Evolutionary conservation across 23 tunicate species (phyloP), one percentile per base, ranked within the genome.

Genomic region (Phallusia fumigata): DNA sequence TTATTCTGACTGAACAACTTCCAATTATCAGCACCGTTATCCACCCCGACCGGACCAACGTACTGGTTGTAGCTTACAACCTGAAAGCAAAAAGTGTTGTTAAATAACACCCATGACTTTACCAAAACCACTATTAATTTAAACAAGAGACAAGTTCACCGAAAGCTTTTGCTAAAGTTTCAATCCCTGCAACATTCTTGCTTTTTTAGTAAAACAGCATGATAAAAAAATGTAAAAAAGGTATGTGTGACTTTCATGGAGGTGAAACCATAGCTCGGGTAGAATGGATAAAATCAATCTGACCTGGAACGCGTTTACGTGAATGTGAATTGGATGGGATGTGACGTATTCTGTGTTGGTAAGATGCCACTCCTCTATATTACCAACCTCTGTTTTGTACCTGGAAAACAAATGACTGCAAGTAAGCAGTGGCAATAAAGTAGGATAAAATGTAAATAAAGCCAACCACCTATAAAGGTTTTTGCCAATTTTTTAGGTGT

Each of bases 261-360:
- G 10, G 10, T 3, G 10, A 40, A 3, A 10, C 47, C 10, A 40
- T 40, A 10, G 47, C 10, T n/a, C n/a, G n/a, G n/a, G 10, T 40
- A 40, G 47, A 40, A 10, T 40, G 47, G 47, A 58, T 21, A 58
- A 6, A 16, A 13, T 1, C 3, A 33, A 35, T 19, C 18, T 53
- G 30, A 86, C 89, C 89, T 86, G 89, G n/a, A 79, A 30, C 36
- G 44, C 35, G 31, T 86, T 86, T 18, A 86, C 50, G 36, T 86
- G 89, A 76, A 86, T 86, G 69, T 86, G 89, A 19, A 86, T 86
- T 11, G 89, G 89, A 80, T 86, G 89, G 3, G 89, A 86, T 15
- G 89, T 86, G 18, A 33, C 83, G 33, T 53, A 78, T 49, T 86
- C 89, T 2, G 84, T 86, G 72, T 86, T 86, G 31, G 76, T 65